These are phyloP conservation scores for Amiota minor DNA, from an alignment of 2,888 invertebrate genomes.

Conservation along the genomic window DNA sequence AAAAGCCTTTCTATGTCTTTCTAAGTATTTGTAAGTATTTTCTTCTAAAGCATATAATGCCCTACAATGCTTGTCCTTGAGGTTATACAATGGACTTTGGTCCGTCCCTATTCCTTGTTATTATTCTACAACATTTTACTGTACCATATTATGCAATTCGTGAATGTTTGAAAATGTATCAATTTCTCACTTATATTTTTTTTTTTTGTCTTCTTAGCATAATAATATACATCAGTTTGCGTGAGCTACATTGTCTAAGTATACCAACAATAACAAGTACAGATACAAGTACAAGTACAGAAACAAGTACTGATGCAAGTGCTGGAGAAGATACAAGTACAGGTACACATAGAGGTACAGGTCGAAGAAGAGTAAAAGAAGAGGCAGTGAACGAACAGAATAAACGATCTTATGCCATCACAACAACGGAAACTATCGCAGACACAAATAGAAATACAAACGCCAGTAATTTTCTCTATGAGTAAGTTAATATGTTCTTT, in stretches of 20 bases:
- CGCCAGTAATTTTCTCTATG: background rate
- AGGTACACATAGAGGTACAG: background rate
- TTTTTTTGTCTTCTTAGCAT: constrained; percentile 34
- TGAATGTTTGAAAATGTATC: background rate
- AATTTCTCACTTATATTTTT: background rate
- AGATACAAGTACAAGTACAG: background rate
- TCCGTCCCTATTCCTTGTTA: background rate
- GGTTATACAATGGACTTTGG: too few species aligned
- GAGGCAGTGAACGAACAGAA: background rate
- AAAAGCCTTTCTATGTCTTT: too few species aligned
- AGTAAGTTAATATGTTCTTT: background rate
- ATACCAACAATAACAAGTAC: constrained; percentile 28
- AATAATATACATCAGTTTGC: constrained; percentile 35
- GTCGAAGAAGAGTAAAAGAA: background rate
- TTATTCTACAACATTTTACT: background rate
- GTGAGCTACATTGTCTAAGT: constrained; percentile 38
- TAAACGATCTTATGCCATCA: background rate
- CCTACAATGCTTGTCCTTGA: too few species aligned
- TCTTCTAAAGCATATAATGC: too few species aligned
- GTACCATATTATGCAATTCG: too few species aligned
- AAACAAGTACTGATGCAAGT: background rate
- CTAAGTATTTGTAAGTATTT: too few species aligned
- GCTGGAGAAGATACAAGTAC: background rate
- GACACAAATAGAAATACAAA: background rate
- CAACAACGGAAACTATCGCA: background rate